Evolutionary conservation across 1,140 invertebrate genomes (phyloP).

Genomic region (Calephelis nemesis): DNA sequence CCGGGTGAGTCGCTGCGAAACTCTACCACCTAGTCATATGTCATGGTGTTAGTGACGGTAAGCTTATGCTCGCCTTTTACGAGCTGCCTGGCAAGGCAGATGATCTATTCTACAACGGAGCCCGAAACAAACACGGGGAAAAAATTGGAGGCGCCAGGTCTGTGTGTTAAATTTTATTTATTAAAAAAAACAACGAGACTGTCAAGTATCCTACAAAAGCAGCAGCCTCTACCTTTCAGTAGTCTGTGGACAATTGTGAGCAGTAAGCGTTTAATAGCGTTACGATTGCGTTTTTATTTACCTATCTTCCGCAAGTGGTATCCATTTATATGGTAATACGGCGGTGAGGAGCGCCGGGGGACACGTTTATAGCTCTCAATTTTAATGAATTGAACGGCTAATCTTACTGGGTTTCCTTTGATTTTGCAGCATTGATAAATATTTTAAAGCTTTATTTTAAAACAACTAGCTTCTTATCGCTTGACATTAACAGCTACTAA

Average conservation of each 20-base stretch:
- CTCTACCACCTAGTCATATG: no score
- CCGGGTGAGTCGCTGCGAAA: no score
- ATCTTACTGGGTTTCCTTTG: constrained; percentile 12
- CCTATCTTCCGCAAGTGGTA: constrained; percentile 46
- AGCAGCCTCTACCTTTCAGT: constrained; percentile 16
- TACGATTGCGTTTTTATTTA: constrained; percentile 64
- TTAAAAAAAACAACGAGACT: not conserved
- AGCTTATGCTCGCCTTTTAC: no score
- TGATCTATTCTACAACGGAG: no score
- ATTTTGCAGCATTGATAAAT: no score
- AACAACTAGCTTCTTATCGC: no score
- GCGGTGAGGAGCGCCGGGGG: constrained; percentile 34
- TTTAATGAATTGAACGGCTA: constrained; percentile 41
- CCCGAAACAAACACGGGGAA: no score
- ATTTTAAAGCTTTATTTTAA: no score
- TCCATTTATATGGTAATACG: constrained; percentile 56
- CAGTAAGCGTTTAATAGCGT: constrained; percentile 44
- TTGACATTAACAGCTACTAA: no score
- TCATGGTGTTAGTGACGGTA: no score
- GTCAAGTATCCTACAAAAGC: not conserved
- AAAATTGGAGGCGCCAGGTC: no score
- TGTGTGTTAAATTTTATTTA: not conserved
- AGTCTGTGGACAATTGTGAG: constrained; percentile 30
- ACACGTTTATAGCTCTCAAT: constrained; percentile 34
- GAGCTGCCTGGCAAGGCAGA: no score